Conservation (phyloP, 37 sponge, comb jelly and placozoan genomes). For the Theonella swinhoei region DNA sequence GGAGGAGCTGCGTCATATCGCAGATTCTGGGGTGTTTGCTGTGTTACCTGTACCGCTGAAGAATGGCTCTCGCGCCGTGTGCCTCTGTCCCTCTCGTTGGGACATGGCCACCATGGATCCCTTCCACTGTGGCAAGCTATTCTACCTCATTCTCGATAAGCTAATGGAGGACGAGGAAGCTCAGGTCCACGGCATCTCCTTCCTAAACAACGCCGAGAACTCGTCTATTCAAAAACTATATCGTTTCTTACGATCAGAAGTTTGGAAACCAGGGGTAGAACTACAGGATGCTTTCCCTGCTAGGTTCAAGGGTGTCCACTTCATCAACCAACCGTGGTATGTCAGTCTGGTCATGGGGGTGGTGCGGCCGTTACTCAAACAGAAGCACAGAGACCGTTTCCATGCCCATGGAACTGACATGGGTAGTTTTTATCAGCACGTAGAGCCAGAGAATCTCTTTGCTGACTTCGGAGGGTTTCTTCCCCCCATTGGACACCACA, state of each 20-base stretch:
- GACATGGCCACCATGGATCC: slow-evolving; percentile 9
- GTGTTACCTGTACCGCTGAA: slow-evolving; percentile 23
- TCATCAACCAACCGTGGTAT: slow-evolving; percentile 68
- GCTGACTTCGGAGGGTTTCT: slow-evolving; percentile 47
- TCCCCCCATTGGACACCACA: not conserved
- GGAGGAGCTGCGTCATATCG: not conserved
- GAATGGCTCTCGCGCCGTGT: slow-evolving; percentile 20
- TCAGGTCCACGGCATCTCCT: slow-evolving; percentile 61
- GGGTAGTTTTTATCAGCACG: slow-evolving; percentile 16
- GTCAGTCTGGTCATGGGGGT: slow-evolving; percentile 49
- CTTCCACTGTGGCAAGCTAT: not conserved
- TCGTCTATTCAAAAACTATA: slow-evolving; percentile 13
- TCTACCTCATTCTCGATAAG: slow-evolving; percentile 46
- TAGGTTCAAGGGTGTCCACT: slow-evolving; percentile 70
- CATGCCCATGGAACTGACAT: slow-evolving; percentile 40
- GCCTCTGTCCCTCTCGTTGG: not conserved
- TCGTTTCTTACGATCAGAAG: slow-evolving; percentile 14
- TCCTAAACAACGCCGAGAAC: slow-evolving; percentile 44
- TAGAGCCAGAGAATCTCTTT: slow-evolving; percentile 27
- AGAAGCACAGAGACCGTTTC: slow-evolving; percentile 58
- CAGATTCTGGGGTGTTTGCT: slow-evolving; percentile 5
- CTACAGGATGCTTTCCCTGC: slow-evolving; percentile 62
- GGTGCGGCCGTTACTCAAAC: slow-evolving; percentile 62
- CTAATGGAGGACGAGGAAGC: slow-evolving; percentile 65
- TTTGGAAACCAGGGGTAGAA: slow-evolving; percentile 31